Base-by-base conservation (phyloP, 2,113 vertebrate species). In the Phaethon lepturus region DNA sequence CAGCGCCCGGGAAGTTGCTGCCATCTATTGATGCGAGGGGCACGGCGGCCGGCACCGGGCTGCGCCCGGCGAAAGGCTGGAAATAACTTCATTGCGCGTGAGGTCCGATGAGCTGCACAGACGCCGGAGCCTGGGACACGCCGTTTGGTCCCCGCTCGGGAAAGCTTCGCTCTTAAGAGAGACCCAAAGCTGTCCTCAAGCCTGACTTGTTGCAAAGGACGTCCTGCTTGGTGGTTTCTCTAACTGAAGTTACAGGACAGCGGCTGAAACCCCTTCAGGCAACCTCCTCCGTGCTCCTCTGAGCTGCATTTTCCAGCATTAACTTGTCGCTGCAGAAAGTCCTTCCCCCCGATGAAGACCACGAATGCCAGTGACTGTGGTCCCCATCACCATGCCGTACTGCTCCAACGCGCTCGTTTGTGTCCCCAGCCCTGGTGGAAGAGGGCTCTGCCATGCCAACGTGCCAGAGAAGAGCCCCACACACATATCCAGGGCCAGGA, bases 1-100 rank as follows among this genome's bases (percentile, higher is more conserved):
- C 95, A 72, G 91, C 76, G 40, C 35, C 67, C 47, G 84, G 78
- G 94, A 77, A 90, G 90, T 31, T 97, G 94, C 97, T 96, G 97
- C 97, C 96, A 96, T 90, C 96, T 97, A 50, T 25, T 92, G 97
- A 88, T 95, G 78, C 0, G 4, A 94, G 53, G 72, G 56, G 47
- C 42, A 26, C 22, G 11, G n/a, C 1, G 14, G 8, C 55, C 16
- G 3, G 77, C 71, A 4, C 49, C 2, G 53, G 47, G 74, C 53
- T 13, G 63, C 42, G 58, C 64, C 24, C 52, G 9, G 55, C 44
- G 74, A 44, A 16, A 35, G 23, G 55, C 3, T 29, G 52, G 47
- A 9, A 82, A 53, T 7, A 7, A 49, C 8, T 35, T 17, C 25
- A 2, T 1, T 7, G 29, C 4, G 2, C 3, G 0, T 0, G 22